Conservation (phyloP, 2,113 vertebrate species). For the Coregonus clupeaformis region DNA sequence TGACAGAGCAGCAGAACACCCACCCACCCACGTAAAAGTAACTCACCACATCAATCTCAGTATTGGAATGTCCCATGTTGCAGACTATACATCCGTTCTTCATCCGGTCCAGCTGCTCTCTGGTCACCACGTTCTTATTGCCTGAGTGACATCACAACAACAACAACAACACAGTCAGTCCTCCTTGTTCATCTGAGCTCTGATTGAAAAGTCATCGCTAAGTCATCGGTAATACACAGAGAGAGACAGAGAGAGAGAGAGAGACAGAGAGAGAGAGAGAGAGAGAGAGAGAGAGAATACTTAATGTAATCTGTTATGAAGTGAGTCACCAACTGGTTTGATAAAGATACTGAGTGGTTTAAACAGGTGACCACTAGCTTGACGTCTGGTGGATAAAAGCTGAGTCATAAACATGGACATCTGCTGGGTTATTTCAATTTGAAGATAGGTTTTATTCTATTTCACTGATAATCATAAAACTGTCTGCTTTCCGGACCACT, state of each 20-base stretch:
- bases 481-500: no score
- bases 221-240: background rate
- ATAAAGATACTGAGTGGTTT: background rate
- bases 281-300: no score
- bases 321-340: background rate
- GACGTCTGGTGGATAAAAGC: slow-evolving; percentile 1
- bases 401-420: background rate
- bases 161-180: background rate
- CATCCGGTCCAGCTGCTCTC: slow-evolving; percentile 95
- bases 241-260: background rate
- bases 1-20: background rate
- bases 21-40: background rate
- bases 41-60: slow-evolving; percentile 96
- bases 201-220: background rate
- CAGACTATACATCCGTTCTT: slow-evolving; percentile 98
- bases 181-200: background rate
- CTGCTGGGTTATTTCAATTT: slow-evolving; percentile 8
- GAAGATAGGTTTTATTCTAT: no score
- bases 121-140: slow-evolving; percentile 96
- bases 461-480: no score
- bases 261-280: no score
- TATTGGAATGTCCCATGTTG: slow-evolving; percentile 99
- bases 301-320: background rate
- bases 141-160: slow-evolving; percentile 67
- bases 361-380: no score